Evolutionary conservation across 2,113 vertebrate species (phyloP).

Genomic region (Meles meles): DNA sequence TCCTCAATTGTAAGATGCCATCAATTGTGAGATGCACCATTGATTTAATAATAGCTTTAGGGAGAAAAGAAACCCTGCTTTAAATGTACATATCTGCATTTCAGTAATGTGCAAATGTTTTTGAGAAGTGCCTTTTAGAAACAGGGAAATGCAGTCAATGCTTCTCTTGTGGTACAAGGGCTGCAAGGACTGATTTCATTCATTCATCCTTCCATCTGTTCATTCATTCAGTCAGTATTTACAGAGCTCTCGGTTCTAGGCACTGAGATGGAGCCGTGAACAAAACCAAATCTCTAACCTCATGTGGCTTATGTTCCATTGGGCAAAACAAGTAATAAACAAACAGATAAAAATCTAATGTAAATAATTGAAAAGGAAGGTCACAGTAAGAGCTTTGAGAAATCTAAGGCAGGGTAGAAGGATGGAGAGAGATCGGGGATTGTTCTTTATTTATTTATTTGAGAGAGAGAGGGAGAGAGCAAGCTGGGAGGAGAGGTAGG

Average conservation of each 20-base stretch:
- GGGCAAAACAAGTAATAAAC: neutral
- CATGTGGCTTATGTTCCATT: neutral
- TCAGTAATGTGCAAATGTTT: neutral
- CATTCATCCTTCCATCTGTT: no score
- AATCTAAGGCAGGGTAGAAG: neutral
- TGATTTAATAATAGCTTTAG: conserved; percentile 40
- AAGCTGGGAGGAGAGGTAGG: neutral
- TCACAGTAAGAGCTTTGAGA: neutral
- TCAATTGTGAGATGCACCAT: neutral
- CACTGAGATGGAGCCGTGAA: neutral
- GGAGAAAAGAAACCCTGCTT: neutral
- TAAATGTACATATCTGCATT: neutral
- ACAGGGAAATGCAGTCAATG: neutral
- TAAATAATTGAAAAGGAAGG: neutral
- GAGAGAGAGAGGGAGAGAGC: neutral
- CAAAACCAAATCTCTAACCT: neutral
- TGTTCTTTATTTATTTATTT: neutral
- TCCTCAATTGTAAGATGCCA: neutral
- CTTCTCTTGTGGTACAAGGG: neutral
- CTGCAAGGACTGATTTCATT: neutral
- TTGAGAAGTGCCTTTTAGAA: neutral
- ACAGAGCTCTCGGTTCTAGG: neutral
- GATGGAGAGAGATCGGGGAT: neutral
- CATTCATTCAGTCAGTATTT: neutral
- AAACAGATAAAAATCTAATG: neutral